phyloP scores from a whole-genome alignment of 2,113 vertebrate species.

The Ceyx cyanopectus region DNA sequence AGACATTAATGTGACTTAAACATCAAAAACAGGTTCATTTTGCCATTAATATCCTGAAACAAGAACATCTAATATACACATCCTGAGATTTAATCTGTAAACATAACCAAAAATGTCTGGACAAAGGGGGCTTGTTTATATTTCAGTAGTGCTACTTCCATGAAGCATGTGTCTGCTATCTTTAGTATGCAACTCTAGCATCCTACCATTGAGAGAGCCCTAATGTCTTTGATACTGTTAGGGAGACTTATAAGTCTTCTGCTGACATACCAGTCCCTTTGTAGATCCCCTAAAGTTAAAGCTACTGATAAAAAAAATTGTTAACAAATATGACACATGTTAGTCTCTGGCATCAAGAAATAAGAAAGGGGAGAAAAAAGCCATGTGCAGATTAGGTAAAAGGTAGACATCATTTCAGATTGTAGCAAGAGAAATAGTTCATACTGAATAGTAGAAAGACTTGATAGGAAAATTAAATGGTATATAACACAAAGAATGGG shows the following conservation, averaged over 20 bases:
- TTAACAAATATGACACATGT: no score
- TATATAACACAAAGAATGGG: no score
- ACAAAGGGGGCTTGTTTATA: conserved; percentile 76
- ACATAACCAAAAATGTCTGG: conserved; percentile 79
- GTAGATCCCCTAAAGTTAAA: conserved; percentile 62
- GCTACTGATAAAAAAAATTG: conserved; percentile 69
- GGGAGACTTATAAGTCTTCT: conserved; percentile 64
- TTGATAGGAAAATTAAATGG: no score
- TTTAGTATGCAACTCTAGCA: conserved; percentile 61
- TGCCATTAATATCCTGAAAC: conserved; percentile 80
- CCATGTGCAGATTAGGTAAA: no score
- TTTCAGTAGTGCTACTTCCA: conserved; percentile 76
- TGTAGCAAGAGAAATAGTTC: no score
- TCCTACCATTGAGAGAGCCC: conserved; percentile 36
- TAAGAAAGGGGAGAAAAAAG: no score
- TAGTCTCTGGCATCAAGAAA: no score
- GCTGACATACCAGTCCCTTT: conserved; percentile 73
- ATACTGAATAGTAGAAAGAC: no score
- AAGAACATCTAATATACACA: conserved; percentile 81
- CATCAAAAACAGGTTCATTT: conserved; percentile 81
- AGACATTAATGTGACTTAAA: conserved; percentile 80
- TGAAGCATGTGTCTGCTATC: conserved; percentile 67
- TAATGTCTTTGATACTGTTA: conserved; percentile 49
- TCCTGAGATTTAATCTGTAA: conserved; percentile 84
- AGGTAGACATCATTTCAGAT: no score